These are phyloP conservation scores for Pimpla rufipes DNA, from an alignment of 2,888 invertebrate species.

Conservation along the genomic window DNA sequence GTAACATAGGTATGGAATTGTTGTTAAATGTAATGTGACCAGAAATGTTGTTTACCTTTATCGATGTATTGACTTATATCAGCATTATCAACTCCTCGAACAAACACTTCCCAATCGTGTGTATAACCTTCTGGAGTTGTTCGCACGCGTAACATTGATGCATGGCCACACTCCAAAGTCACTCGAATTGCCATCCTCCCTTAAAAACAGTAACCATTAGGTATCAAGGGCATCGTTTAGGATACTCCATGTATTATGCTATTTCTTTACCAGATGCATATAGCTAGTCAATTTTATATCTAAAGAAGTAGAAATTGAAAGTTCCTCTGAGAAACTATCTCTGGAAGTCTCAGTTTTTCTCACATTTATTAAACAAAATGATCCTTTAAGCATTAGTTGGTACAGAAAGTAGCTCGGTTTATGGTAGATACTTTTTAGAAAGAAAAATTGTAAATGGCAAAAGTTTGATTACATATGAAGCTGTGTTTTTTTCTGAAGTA, in stretches of 20 bases:
- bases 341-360: too few relatives aligned
- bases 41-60: conserved; percentile 86
- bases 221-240: neutral
- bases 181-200: conserved; percentile 90
- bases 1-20: neutral
- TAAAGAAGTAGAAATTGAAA: too few relatives aligned
- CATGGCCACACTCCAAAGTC: conserved; percentile 96
- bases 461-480: too few relatives aligned
- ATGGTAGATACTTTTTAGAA: too few relatives aligned
- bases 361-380: too few relatives aligned
- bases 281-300: too few relatives aligned
- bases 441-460: too few relatives aligned
- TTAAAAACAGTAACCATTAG: conserved; percentile 56
- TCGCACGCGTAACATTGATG: conserved; percentile 92
- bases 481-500: too few relatives aligned
- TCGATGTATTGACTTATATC: conserved; percentile 97
- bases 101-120: conserved; percentile 99
- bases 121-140: conserved; percentile 96
- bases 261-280: neutral
- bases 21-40: neutral
- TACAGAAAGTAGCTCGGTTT: too few relatives aligned
- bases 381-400: too few relatives aligned
- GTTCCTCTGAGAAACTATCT: too few relatives aligned
- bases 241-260: neutral
- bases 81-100: conserved; percentile 94